Percentiles rank a stretch among this genome's conserved stretches.
Conservation (phyloP, 2,113 vertebrate species). For the Heloderma charlesbogerti region DNA sequence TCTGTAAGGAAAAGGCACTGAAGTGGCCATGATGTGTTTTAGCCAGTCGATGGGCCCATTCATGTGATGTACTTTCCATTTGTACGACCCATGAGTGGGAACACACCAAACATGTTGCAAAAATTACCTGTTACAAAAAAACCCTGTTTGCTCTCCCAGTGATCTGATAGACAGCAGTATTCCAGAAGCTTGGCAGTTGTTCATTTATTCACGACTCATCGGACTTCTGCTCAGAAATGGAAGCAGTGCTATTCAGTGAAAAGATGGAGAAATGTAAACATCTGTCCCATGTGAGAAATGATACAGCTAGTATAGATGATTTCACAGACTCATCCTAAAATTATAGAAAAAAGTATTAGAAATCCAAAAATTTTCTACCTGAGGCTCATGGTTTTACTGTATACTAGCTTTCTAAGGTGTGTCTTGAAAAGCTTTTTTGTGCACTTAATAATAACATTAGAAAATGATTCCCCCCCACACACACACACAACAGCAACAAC, state of each 20-base stretch:
- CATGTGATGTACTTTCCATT: neutral
- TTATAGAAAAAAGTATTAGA: neutral
- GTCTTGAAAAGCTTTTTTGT: neutral
- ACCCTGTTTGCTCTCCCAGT: neutral
- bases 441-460: neutral
- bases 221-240: neutral
- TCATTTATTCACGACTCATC: neutral
- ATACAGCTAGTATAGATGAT: neutral
- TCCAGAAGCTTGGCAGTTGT: no score
- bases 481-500: neutral
- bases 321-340: neutral
- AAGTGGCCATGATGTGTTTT: constrained; percentile 57
- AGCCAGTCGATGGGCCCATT: constrained; percentile 27
- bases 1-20: constrained; percentile 45
- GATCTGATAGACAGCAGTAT: neutral
- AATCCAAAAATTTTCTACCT: neutral
- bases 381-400: neutral
- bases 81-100: neutral
- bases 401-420: neutral
- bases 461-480: no score
- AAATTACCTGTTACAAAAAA: no score
- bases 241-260: neutral
- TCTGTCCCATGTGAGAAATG: neutral
- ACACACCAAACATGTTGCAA: neutral
- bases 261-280: neutral